A percentile compares a stretch with the other conserved stretches of the same genome.
phyloP scores from a whole-genome alignment of 2,113 vertebrate species.

The Apteryx mantelli region DNA sequence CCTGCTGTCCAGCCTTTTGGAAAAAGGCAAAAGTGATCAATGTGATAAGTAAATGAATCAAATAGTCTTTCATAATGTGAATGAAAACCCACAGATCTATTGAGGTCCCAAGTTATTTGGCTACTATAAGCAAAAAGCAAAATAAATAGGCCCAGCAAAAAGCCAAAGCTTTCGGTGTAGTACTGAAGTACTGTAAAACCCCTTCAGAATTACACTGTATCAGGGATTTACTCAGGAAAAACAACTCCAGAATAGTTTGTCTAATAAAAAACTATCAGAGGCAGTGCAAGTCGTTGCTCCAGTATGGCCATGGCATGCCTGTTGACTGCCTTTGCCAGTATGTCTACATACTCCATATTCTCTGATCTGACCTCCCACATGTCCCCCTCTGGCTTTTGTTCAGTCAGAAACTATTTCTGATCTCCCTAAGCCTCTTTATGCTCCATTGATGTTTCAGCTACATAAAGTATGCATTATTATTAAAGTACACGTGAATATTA shows the following conservation, averaged over 20 bases:
- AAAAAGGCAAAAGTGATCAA: constrained; percentile 58
- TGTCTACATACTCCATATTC: rapidly evolving
- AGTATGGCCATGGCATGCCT: background rate
- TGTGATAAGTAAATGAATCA: constrained; percentile 59
- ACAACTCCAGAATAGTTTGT: background rate
- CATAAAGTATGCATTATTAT: background rate
- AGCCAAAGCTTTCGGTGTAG: background rate
- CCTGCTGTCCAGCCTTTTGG: background rate
- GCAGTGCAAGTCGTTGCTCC: background rate
- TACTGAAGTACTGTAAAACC: background rate
- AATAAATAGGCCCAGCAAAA: background rate
- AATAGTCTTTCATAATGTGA: constrained; percentile 52
- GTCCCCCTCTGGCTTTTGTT: background rate
- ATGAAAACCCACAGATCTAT: constrained; percentile 6
- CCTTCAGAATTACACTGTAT: background rate
- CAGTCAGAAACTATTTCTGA: background rate
- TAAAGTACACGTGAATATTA: background rate
- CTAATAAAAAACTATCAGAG: background rate
- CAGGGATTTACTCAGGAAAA: background rate
- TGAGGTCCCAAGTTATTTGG: background rate
- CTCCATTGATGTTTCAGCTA: background rate
- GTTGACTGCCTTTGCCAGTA: background rate
- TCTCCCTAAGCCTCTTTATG: background rate
- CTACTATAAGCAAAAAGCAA: background rate
- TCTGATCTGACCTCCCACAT: background rate